Evolutionary conservation across 1,140 invertebrate species (phyloP), one percentile per base, ranked within the genome.

Genomic region (Wiebesia pumilae): DNA sequence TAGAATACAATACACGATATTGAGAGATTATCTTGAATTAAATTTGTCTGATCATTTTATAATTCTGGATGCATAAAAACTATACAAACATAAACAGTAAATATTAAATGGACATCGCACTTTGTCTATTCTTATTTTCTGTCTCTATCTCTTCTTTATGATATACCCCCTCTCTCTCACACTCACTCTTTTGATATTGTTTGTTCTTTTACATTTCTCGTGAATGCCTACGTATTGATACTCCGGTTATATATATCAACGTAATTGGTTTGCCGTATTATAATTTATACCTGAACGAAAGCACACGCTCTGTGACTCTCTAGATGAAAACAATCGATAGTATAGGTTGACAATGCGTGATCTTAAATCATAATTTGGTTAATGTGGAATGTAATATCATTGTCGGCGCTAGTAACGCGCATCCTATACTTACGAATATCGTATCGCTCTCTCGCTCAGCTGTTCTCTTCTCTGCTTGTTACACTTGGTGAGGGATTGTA

Each of bases 281-380:
- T 92, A 92, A 93, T 93, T 93, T 91, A 93, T 91, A 90, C 89
- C 88, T 86, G 89, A 89, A 88, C 86, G 54, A 43, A 24, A 27
- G 33, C 6, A n/a, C 24, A 47, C 89, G 90, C 90, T 90, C 89
- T 90, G 91, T 90, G 90, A 91, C 90, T 91, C 91, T 93, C 92
- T 91, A 90, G 90, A 92, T 91, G 89, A 90, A 92, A 93, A 93
- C 92, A 93, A 93, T 93, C 90, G 91, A 91, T 89, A 89, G 40
- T 14, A 38, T 24, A n/a, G 6, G 90, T 89, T 90, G 90, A 92
- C 92, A 93, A 93, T 93, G 90, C 90, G 85, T 87, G 91, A 90
- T 91, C 91, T 93, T 93, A 94, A 93, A 93, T 93, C 92, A 94
- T 93, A 92, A 93, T 93, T 93, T 93, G 91, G 92, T 93, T 94